phyloP scores from a whole-genome alignment of 1,140 invertebrate species.

The Ips nitidus region DNA sequence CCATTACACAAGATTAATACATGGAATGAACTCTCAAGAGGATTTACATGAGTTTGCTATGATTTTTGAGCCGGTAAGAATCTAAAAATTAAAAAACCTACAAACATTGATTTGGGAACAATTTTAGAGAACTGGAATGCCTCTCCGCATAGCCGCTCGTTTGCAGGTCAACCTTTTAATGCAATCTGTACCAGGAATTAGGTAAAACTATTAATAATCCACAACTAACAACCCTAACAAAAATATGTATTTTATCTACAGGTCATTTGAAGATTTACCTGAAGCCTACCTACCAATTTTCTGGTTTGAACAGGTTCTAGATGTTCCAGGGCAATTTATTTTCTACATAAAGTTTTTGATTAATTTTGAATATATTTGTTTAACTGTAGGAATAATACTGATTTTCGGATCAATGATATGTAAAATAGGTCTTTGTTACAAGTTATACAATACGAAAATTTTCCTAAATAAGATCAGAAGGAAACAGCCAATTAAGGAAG shows the following conservation, averaged over 20 bases:
- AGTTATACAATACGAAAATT: neutral
- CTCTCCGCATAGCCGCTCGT: constrained; percentile 70
- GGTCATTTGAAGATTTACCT: constrained; percentile 67
- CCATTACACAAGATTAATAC: constrained; percentile 55
- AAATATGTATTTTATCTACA: constrained; percentile 44
- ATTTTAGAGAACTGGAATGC: constrained; percentile 69
- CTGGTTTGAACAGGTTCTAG: constrained; percentile 73
- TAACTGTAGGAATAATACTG: constrained; percentile 35
- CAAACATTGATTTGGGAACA: neutral
- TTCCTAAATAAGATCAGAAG: neutral
- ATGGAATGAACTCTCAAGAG: constrained; percentile 61
- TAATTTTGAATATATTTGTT: constrained; percentile 39
- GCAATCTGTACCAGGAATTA: constrained; percentile 60
- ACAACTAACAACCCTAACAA: neutral
- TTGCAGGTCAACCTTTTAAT: constrained; percentile 77
- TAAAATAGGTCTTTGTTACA: constrained; percentile 4
- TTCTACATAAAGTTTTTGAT: constrained; percentile 39
- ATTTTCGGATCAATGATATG: constrained; percentile 33
- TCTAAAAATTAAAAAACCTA: neutral
- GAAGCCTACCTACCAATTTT: constrained; percentile 72
- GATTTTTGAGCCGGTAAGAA: constrained; percentile 65
- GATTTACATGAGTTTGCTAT: constrained; percentile 62
- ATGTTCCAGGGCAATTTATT: constrained; percentile 49
- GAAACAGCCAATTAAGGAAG: constrained; percentile 4
- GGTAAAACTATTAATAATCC: constrained; percentile 57